Base-by-base conservation (phyloP, 2,888 invertebrate species). In the Liodrosophila aerea region DNA sequence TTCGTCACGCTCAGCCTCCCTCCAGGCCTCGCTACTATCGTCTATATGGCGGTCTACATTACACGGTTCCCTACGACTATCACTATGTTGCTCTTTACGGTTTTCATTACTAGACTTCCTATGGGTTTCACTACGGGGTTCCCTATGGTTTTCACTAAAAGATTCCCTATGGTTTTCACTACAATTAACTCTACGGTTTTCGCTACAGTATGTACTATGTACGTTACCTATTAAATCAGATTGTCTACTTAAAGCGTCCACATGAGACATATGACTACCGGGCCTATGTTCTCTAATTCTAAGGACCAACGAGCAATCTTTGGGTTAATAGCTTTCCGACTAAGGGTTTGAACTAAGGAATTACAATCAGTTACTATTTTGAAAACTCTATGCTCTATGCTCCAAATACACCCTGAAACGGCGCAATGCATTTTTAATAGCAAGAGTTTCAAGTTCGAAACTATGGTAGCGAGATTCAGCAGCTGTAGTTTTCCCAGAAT, bases 271-370 rank as follows among this genome's bases (percentile, higher is more conserved):
- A 11, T 34, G 12, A 13, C 34, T 22, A 4, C 22, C 22, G 5
- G 22, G 22, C 5, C 22, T 22, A 22, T 22, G 22, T 22, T 22
- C 8, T 40, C 27, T 11, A 40, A 27, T 12, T 40, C 40, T 7
- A 27, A 11, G 12, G 27, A 40, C 40, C 40, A 40, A 13, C 40
- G 40, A 12, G 40, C 34, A 13, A 29, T 40, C 3, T 29, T 27
- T 9, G 29, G 29, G 8, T 41, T 29, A 29, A 41, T 29, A 8
- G 29, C 13, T 41, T 29, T 22, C 22, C 5, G 3, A 22, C 22
- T 22, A 4, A 22, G 22, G 22, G 22, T 22, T 22, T 22, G 22
- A 4, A 22, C 22, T 22, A 22, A 22, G 5, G 22, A 22, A 22
- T 22, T 22, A 5, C 22, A 22, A 22, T 22, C 3, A 5, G 22